Base-by-base conservation (phyloP, 2,797 vertebrate species). In the Pachyuromys duprasi region DNA sequence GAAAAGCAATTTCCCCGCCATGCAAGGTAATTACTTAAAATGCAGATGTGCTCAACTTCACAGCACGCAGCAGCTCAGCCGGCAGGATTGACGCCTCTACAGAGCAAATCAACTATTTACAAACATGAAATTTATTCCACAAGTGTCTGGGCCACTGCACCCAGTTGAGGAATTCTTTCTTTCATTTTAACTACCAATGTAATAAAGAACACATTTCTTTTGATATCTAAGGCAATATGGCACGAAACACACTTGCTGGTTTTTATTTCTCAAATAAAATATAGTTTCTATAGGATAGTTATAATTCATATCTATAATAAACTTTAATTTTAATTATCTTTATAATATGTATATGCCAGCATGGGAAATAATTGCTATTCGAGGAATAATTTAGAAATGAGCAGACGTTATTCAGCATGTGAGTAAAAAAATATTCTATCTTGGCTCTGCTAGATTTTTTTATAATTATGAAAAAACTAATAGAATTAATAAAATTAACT, bases 1-100 rank as follows among this genome's bases (percentile, higher is more conserved):
- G 98, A 99, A 99, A 99, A 98, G 94, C 97, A 96, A 96, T 97
- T 98, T 97, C 91, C 76, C 91, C 97, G 98, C 98, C 98, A 98
- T 98, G 96, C 97, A 97, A 96, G 90, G 45, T 97, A 97, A 98
- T 98, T 98, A 98, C 97, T 98, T 98, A 97, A 98, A 97, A 98
- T 96, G 96, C 96, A 97, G 93, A 98, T 98, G 98, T 98, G 98
- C 91, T 97, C 95, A 95, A 98, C 96, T 98, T 98, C 98, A 98
- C 98, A 98, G 98, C 95, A 98, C 97, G 97, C 95, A 96, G 95
- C 90, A 83, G 93, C 96, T 96, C 94, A 94, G 74, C 94, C 97
- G 97, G 96, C 97, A 98, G 93, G 81, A 98, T 82, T 82, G 97
- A 98, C 78, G 18, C 97, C 97, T 97, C 89, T 94, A 75, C 90